Evolutionary conservation across 2,113 vertebrate species (phyloP).

Genomic region (Aramus guarauna): DNA sequence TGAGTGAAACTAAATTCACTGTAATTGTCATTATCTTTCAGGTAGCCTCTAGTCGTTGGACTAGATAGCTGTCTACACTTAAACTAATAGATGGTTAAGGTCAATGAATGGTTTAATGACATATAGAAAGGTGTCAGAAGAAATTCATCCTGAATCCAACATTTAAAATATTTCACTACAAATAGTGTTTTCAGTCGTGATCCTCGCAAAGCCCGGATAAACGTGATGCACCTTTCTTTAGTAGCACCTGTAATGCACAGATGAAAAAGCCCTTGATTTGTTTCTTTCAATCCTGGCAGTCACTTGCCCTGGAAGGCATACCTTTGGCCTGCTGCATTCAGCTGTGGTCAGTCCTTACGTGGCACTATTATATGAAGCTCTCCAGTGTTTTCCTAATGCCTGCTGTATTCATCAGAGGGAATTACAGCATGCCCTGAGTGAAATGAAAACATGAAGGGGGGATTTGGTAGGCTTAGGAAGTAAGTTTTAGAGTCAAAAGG

Average conservation of each 20-base stretch:
- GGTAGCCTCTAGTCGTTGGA: neutral
- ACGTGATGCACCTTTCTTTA: neutral
- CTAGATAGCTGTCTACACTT: neutral
- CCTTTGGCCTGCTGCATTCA: neutral
- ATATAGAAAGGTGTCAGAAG: neutral
- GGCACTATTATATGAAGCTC: neutral
- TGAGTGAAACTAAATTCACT: neutral
- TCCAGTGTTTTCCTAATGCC: neutral
- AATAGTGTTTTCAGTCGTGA: neutral
- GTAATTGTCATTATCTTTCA: neutral
- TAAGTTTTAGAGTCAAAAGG: neutral
- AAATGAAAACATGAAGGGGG: neutral
- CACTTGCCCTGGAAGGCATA: neutral
- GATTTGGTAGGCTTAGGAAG: neutral
- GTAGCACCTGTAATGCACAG: neutral
- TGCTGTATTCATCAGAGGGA: neutral
- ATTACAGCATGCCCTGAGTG: neutral
- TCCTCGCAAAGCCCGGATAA: neutral
- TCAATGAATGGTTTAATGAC: neutral
- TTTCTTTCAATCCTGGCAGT: neutral
- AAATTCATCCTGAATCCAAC: neutral
- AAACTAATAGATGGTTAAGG: neutral
- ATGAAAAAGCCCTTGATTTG: neutral
- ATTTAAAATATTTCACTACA: neutral
- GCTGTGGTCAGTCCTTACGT: neutral